These are phyloP conservation scores for Anthophora plumipes DNA, from an alignment of 2,888 invertebrate genomes.

Conservation along the genomic window DNA sequence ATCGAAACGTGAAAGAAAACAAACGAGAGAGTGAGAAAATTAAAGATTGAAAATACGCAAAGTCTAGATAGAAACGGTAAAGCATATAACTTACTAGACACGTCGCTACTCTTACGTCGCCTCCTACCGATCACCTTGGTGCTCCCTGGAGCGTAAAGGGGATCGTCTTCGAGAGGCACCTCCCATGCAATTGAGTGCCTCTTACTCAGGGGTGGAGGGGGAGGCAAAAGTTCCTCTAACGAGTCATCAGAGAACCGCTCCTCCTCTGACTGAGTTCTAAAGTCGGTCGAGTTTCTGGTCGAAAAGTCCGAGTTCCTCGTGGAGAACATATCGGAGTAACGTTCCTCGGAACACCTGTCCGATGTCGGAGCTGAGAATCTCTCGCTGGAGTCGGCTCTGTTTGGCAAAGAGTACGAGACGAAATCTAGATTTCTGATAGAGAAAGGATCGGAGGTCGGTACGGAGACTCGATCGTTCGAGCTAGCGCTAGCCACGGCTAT, in stretches of 20 bases:
- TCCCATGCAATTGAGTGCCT: constrained; percentile 95
- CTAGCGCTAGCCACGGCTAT: constrained; percentile 82
- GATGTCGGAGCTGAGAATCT: constrained; percentile 78
- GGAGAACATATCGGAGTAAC: constrained; percentile 81
- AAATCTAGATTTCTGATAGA: constrained; percentile 81
- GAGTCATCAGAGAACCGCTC: constrained; percentile 93
- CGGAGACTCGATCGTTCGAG: constrained; percentile 82
- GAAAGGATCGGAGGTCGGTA: constrained; percentile 82
- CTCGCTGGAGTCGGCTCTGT: constrained; percentile 76
- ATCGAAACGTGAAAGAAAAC: too few species aligned
- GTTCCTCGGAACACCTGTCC: constrained; percentile 80
- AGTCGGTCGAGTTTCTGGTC: constrained; percentile 82
- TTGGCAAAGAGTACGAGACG: constrained; percentile 77
- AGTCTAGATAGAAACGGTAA: not conserved
- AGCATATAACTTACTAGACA: constrained; percentile 82
- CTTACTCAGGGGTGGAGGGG: constrained; percentile 87
- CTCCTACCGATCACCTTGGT: constrained; percentile 87
- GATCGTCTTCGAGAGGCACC: constrained; percentile 91
- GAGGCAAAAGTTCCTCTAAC: constrained; percentile 90
- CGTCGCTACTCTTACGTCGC: constrained; percentile 84
- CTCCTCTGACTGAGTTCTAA: constrained; percentile 84
- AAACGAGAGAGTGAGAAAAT: too few species aligned
- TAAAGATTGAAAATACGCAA: too few species aligned
- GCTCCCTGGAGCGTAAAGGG: constrained; percentile 89
- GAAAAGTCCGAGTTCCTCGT: constrained; percentile 82